Evolutionary conservation across 2,797 vertebrate genomes (phyloP), one percentile per base, ranked within the genome.

Genomic region (Xiphophorus birchmanni): DNA sequence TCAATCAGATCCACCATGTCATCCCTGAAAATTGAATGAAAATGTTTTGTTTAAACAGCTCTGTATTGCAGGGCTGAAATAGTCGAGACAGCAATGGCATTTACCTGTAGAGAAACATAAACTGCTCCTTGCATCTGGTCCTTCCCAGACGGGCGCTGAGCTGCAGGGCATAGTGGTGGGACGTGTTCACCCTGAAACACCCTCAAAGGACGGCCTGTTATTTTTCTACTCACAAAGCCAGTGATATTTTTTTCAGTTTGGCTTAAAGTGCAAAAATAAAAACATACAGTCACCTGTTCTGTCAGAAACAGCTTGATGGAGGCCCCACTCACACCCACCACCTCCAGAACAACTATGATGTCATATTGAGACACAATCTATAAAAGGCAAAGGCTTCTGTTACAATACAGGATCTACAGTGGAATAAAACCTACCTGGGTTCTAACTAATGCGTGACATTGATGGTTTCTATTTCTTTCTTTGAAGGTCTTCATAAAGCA

Each of bases 41-140:
- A 77, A 54, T 80, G 0, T 23, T 1, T 17, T 0, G 52, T 73
- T 76, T 26, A 10, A 40, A 23, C 35, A 40, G 17, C 21, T 81
- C 21, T 65, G 13, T 69, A 32, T 18, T n/a, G 12, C 2, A 35
- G 12, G 11, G 29, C 7, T 23, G 8, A 75, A 35, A 54, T 5
- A 67, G 8, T 52, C 2, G 21, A 18, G 6, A 21, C 42, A 18
- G 17, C 1, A 0, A 29, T 42, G 26, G 12, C 47, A 74, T 72
- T 52, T 80, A 94, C 93, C 94, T 90, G 90, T 93, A 95, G 9
- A 95, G 85, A 84, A 95, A 96, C 72, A 95, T 77, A 77, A 95
- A 96, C 78, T 95, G 93, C 26, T 95, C 93, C 78, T 95, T 95
- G 77, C 95, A 94, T 76, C 83, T 83, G 45, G 50, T 87, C 69